Evolutionary conservation across 2,888 invertebrate species (phyloP), one percentile per base, ranked within the genome.

Genomic region (Harpagoxenus sublaevis): DNA sequence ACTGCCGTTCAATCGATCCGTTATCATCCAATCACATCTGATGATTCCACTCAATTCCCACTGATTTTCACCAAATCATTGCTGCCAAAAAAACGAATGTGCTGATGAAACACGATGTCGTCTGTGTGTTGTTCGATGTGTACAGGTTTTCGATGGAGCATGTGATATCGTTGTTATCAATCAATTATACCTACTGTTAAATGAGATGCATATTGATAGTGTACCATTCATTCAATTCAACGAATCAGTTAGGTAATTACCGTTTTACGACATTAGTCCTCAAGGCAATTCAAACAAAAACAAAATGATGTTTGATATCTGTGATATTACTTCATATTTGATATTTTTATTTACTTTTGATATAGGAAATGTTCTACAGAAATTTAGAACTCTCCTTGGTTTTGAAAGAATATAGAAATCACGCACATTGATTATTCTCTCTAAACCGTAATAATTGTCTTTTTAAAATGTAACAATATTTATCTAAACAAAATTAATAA

Each of bases 131-230:
- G 83, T 88, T 90, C 75, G 87, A 77, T 88, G 87, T 88, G 79
- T 78, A 85, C 86, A 85, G 88, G 84, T 91, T 91, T 88, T 92
- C 87, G 82, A 91, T 92, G 88, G 89, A 92, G 92, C 92, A 92
- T 92, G 92, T 87, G 83, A 68, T 91, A 86, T 92, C 90, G 87
- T 88, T 89, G 78, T 86, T 92, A 88, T 89, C 89, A 85, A 66
- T 85, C 85, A 77, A 81, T 60, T 81, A 73, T 60, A 73, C 45
- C 23, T 60, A 73, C 45, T 35, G 18, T 45, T 71, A 65, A 48
- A 79, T 71, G 39, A 73, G 28, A 60, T 79, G 70, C 39, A 18
- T 73, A 48, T 31, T 15, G 28, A 55, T 55, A 78, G 68, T 28
- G n/a, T 77, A 68, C 4, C 12, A 66, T 79, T 79, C 23, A 45